phyloP scores from a whole-genome alignment of 1,140 invertebrate genomes.

The Dinothrombium tinctorium region DNA sequence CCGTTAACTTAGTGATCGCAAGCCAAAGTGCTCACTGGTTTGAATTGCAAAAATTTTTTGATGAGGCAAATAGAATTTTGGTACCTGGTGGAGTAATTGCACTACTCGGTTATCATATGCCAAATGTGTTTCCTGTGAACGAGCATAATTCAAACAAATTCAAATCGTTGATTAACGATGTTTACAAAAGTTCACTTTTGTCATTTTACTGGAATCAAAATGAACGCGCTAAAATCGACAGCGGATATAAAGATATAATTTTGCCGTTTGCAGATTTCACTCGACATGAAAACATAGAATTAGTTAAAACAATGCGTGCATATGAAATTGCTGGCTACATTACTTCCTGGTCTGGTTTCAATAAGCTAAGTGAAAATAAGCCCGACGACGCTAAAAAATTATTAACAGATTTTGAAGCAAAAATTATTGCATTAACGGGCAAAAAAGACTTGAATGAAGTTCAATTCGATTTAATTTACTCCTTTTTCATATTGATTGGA shows the following conservation, averaged over 20 bases:
- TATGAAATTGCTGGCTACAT: background rate
- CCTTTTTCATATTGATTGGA: no score
- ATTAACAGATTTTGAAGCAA: background rate
- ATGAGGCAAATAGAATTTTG: constrained; percentile 18
- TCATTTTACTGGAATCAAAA: background rate
- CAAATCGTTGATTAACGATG: background rate
- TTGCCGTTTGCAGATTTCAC: background rate
- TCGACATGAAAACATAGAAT: background rate
- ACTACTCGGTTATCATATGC: constrained; percentile 16
- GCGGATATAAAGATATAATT: background rate
- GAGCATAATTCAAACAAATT: background rate
- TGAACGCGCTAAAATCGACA: background rate
- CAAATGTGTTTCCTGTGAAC: background rate
- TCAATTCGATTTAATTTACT: no score
- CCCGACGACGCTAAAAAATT: background rate
- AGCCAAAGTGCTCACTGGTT: constrained; percentile 21
- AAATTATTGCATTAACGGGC: no score
- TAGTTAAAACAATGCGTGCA: background rate
- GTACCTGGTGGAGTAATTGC: constrained; percentile 19
- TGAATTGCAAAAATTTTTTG: constrained; percentile 17
- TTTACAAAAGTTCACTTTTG: background rate
- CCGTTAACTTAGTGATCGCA: constrained; percentile 20
- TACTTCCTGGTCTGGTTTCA: constrained; percentile 1
- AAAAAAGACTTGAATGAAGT: no score
- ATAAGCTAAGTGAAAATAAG: background rate